phyloP scores from a whole-genome alignment of 37 sponge, comb jelly and placozoan genomes.

The Dysidea cf. avara region DNA sequence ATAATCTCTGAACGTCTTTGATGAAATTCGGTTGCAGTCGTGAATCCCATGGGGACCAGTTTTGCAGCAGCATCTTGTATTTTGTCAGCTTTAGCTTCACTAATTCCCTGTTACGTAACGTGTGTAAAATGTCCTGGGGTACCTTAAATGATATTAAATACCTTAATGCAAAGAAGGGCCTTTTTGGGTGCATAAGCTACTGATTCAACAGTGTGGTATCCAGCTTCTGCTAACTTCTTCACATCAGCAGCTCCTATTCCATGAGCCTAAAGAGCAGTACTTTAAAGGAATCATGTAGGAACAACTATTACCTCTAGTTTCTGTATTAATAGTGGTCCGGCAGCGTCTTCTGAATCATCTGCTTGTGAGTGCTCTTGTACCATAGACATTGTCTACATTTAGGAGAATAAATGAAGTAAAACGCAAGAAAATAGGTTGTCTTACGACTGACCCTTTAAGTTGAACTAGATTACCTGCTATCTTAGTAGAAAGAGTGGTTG shows the following conservation, averaged over 20 bases:
- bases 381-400: too few species aligned
- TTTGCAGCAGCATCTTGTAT: slow-evolving; percentile 91
- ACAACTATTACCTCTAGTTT: too few species aligned
- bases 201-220: slow-evolving; percentile 95
- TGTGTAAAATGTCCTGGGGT: not conserved
- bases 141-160: not conserved
- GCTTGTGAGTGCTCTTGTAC: too few species aligned
- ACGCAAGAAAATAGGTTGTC: too few species aligned
- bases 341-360: too few species aligned
- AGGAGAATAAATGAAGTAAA: too few species aligned
- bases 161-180: slow-evolving; percentile 87
- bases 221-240: slow-evolving; percentile 94
- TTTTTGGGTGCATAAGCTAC: slow-evolving; percentile 99
- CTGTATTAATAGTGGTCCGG: too few species aligned
- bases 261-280: slow-evolving; percentile 42
- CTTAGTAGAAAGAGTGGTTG: too few species aligned
- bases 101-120: slow-evolving; percentile 74
- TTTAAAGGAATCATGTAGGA: not conserved
- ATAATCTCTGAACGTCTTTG: slow-evolving; percentile 94
- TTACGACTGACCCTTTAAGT: too few species aligned
- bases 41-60: slow-evolving; percentile 98
- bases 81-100: slow-evolving; percentile 99
- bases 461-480: too few species aligned
- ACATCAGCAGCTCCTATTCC: slow-evolving; percentile 95
- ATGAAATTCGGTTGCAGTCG: slow-evolving; percentile 98